Conservation (phyloP, 2,113 vertebrate genomes). For the Rattus rattus region DNA sequence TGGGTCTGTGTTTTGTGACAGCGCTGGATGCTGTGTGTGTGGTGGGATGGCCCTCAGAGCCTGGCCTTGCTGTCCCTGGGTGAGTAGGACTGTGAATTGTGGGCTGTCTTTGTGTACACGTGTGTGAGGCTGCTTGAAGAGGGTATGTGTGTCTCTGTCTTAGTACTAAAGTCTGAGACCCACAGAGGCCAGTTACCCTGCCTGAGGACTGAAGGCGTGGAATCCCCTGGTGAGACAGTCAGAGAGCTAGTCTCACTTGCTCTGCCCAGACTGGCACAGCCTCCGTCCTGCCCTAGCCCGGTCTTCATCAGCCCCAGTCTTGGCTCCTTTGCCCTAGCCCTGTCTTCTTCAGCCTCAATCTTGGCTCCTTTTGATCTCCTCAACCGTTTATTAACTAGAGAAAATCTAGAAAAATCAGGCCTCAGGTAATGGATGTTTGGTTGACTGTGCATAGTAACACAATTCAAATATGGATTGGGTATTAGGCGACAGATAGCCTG, state of each 20-base stretch:
- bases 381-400: not conserved
- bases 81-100: conserved; percentile 58
- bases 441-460: conserved; percentile 52
- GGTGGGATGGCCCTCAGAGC: not conserved
- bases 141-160: conserved; percentile 30
- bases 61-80: conserved; percentile 60
- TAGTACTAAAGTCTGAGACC: not conserved
- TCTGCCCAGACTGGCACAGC: not conserved
- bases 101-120: conserved; percentile 36
- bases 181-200: not conserved
- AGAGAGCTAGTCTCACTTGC: not conserved
- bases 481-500: not conserved
- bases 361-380: not conserved
- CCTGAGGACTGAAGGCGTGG: not conserved
- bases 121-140: conserved; percentile 8
- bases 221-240: conserved; percentile 4
- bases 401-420: conserved; percentile 38
- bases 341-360: not conserved
- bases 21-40: conserved; percentile 41
- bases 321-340: not conserved
- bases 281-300: not conserved
- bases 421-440: not conserved
- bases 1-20: conserved; percentile 68
- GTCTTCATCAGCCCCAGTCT: not conserved
- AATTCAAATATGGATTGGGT: conserved; percentile 56